phyloP scores from a whole-genome alignment of 2,113 vertebrate genomes.

The Illadopsis cleaveri region DNA sequence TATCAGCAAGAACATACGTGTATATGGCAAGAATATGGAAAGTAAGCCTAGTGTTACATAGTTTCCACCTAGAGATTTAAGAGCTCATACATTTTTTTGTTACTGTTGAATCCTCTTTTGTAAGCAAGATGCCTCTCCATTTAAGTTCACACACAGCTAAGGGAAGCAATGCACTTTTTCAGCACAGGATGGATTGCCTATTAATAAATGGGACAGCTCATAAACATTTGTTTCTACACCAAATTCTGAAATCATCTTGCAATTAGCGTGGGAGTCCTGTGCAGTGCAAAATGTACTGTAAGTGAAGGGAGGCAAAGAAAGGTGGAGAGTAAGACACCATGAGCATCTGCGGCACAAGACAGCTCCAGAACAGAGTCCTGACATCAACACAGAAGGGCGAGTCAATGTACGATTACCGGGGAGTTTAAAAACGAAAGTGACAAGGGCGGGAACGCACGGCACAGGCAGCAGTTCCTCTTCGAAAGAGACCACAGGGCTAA shows the following conservation, averaged over 20 bases:
- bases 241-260: background rate
- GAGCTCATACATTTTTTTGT: background rate
- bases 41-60: background rate
- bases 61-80: background rate
- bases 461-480: background rate
- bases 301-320: background rate
- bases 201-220: background rate
- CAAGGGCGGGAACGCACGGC: background rate
- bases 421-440: background rate
- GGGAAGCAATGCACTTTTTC: background rate
- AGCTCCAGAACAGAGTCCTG: background rate
- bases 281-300: background rate
- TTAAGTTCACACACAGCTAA: background rate
- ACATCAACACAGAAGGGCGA: background rate
- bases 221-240: background rate
- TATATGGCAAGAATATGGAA: background rate
- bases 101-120: background rate
- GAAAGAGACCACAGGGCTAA: too few relatives aligned
- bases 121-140: background rate
- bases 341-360: fast-evolving
- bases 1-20: fast-evolving
- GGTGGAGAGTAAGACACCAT: background rate
- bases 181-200: background rate
- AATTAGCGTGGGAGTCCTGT: fast-evolving
- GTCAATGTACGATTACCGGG: too few relatives aligned